Conservation (phyloP, 2,113 vertebrate genomes). For the Cavia porcellus region DNA sequence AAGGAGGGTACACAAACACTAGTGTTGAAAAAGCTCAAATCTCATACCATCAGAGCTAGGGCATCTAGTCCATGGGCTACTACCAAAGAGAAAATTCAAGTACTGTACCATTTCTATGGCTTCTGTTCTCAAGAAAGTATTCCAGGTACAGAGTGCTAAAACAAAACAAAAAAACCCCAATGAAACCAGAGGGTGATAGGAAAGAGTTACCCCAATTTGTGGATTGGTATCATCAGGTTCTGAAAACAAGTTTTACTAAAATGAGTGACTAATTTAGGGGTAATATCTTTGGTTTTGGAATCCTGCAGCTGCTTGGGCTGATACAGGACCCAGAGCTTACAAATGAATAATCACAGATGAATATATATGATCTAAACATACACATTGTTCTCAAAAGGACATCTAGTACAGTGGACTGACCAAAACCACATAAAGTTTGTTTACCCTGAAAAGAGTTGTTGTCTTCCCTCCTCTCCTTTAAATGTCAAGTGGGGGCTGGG, state of each 20-base stretch:
- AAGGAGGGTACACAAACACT: background rate
- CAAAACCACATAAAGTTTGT: background rate
- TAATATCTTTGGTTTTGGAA: background rate
- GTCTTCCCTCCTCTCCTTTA: background rate
- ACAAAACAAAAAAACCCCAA: background rate
- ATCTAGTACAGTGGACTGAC: background rate
- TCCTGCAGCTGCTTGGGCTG: background rate
- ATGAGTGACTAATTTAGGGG: background rate
- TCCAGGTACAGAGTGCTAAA: background rate
- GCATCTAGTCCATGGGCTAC: background rate
- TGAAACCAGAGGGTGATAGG: background rate
- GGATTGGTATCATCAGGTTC: background rate
- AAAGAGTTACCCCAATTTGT: background rate
- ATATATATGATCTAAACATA: background rate
- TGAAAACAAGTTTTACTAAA: background rate
- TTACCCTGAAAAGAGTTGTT: background rate
- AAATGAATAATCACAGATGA: background rate
- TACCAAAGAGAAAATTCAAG: background rate
- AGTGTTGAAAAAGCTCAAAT: background rate
- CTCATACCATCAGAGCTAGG: background rate
- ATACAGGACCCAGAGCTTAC: background rate
- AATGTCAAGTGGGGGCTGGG: background rate
- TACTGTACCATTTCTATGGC: too few species aligned
- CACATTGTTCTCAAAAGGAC: background rate
- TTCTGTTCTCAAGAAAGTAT: background rate